phyloP scores from a whole-genome alignment of 2,888 invertebrate genomes.

The Scrobipalpa costella region DNA sequence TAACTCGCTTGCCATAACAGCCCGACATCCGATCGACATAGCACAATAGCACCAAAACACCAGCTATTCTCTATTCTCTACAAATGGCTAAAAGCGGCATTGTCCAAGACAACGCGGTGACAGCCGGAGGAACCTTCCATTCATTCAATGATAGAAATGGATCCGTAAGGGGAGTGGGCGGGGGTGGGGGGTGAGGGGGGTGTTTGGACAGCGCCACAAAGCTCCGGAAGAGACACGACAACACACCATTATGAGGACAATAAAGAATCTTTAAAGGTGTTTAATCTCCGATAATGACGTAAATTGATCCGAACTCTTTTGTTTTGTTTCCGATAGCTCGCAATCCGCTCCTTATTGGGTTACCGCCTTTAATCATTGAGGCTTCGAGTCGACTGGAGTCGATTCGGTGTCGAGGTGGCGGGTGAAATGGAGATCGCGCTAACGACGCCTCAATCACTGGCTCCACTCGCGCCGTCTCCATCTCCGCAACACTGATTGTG shows the following conservation, averaged over 20 bases:
- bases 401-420: constrained; percentile 36
- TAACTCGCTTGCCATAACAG: not conserved
- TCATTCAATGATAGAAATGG: constrained; percentile 40
- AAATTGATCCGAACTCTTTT: constrained; percentile 69
- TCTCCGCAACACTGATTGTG: constrained; percentile 46
- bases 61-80: constrained; percentile 21
- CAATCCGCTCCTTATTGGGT: constrained; percentile 69
- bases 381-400: constrained; percentile 36
- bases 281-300: constrained; percentile 62
- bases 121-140: not conserved
- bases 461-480: constrained; percentile 8
- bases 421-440: constrained; percentile 36
- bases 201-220: constrained; percentile 69
- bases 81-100: constrained; percentile 23
- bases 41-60: constrained; percentile 44
- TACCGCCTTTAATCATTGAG: constrained; percentile 73
- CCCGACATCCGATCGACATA: not conserved
- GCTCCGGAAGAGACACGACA: constrained; percentile 59
- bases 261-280: constrained; percentile 51
- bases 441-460: constrained; percentile 61
- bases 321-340: constrained; percentile 62
- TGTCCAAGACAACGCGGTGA: constrained; percentile 25
- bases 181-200: constrained; percentile 33
- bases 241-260: constrained; percentile 50
- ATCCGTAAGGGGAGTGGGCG: constrained; percentile 45